Conservation (phyloP, 2,113 vertebrate species). For the Eleginops maclovinus region DNA sequence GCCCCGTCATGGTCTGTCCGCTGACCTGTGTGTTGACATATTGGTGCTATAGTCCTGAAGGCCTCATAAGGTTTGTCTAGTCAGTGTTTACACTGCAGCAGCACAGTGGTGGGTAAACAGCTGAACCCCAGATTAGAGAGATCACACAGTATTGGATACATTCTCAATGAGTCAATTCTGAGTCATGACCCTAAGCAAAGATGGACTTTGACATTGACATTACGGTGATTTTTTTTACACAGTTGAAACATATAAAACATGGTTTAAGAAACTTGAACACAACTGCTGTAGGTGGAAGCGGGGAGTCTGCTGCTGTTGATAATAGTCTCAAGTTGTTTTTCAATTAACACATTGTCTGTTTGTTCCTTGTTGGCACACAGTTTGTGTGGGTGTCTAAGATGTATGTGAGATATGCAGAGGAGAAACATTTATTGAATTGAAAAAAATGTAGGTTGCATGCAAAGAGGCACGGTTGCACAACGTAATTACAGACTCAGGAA, state of each 20-base stretch:
- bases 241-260: background rate
- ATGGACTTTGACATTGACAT: background rate
- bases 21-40: slow-evolving; percentile 73
- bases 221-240: background rate
- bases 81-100: slow-evolving; percentile 45
- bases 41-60: slow-evolving; percentile 58
- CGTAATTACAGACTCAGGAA: no score
- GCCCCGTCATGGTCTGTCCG: slow-evolving; percentile 24
- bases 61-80: slow-evolving; percentile 52
- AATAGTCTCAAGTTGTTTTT: no score
- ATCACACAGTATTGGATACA: background rate
- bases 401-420: no score
- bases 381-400: no score
- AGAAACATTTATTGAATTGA: no score
- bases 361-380: no score
- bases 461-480: no score
- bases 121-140: background rate
- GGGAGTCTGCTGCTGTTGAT: no score
- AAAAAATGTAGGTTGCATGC: no score
- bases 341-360: no score
- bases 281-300: no score
- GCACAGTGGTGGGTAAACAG: slow-evolving; percentile 1
- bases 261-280: no score
- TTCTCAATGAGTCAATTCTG: background rate
- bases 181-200: background rate